Conservation (phyloP, 2,797 vertebrate species). For the Oreortyx pictus region DNA sequence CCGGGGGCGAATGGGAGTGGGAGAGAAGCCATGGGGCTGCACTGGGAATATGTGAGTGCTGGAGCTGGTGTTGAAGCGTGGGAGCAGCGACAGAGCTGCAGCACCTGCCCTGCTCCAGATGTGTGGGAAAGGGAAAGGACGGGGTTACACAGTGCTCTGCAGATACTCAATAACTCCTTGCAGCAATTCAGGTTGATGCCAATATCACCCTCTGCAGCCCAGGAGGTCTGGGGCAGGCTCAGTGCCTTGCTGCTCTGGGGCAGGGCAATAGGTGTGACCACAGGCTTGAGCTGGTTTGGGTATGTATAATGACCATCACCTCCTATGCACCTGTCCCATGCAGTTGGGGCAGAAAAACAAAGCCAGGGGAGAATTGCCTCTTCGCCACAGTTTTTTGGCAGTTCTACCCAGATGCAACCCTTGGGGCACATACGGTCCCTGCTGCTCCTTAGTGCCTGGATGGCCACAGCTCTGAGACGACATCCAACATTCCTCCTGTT, state of each 20-base stretch:
- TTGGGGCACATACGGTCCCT: background rate
- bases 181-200: background rate
- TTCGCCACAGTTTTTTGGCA: background rate
- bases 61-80: accelerated
- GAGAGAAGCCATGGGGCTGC: accelerated
- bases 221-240: background rate
- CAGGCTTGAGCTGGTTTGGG: background rate
- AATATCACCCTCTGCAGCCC: background rate
- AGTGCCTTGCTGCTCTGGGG: background rate
- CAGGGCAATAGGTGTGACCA: background rate
- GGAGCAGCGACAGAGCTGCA: background rate
- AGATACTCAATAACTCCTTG: background rate
- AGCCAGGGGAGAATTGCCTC: background rate
- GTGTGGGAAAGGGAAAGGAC: background rate
- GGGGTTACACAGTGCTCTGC: background rate
- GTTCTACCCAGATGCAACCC: no score
- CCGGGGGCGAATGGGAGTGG: accelerated
- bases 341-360: background rate
- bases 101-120: background rate
- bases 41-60: background rate
- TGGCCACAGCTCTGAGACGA: background rate
- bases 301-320: background rate
- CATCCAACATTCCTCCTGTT: background rate
- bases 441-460: background rate
- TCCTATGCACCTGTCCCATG: background rate